Percentiles rank a stretch among this genome's conserved stretches.
Conservation (phyloP, 1,140 invertebrate genomes). For the Lepidurus apus region DNA sequence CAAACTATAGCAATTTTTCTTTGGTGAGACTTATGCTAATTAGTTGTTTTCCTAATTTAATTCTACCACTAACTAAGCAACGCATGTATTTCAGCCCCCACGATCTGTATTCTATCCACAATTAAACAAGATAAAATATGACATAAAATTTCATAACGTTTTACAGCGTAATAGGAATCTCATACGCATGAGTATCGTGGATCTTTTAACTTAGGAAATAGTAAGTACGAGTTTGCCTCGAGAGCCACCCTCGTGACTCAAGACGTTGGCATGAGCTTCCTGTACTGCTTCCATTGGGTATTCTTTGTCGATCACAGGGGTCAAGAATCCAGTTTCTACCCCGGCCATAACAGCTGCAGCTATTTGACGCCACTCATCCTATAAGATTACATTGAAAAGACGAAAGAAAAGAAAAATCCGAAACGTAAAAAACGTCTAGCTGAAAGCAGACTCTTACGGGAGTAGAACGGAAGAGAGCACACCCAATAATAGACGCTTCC, state of each 20-base stretch:
- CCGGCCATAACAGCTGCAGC: conserved; percentile 43
- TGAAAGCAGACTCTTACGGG: conserved; percentile 41
- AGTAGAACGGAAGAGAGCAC: conserved; percentile 43
- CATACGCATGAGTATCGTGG: neutral
- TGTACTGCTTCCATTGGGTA: conserved; percentile 47
- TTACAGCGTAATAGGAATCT: neutral
- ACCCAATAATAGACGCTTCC: conserved; percentile 49
- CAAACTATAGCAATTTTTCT: too few relatives aligned
- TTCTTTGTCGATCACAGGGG: conserved; percentile 48
- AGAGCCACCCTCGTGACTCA: conserved; percentile 39
- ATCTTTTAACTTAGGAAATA: conserved; percentile 32
- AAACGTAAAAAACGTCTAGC: neutral
- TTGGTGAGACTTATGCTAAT: too few relatives aligned
- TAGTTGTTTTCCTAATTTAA: too few relatives aligned
- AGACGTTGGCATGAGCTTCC: conserved; percentile 44
- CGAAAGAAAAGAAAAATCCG: neutral
- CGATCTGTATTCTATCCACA: neutral
- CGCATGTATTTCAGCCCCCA: neutral
- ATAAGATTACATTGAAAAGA: conserved; percentile 35
- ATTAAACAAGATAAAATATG: neutral
- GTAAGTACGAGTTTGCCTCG: conserved; percentile 44
- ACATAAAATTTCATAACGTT: neutral
- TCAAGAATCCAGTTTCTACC: conserved; percentile 48
- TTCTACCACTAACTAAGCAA: neutral
- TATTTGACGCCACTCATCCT: conserved; percentile 49